Percentiles rank a stretch among this genome's conserved stretches.
phyloP scores from a whole-genome alignment of 2,113 vertebrate genomes.

The Otocyon megalotis region DNA sequence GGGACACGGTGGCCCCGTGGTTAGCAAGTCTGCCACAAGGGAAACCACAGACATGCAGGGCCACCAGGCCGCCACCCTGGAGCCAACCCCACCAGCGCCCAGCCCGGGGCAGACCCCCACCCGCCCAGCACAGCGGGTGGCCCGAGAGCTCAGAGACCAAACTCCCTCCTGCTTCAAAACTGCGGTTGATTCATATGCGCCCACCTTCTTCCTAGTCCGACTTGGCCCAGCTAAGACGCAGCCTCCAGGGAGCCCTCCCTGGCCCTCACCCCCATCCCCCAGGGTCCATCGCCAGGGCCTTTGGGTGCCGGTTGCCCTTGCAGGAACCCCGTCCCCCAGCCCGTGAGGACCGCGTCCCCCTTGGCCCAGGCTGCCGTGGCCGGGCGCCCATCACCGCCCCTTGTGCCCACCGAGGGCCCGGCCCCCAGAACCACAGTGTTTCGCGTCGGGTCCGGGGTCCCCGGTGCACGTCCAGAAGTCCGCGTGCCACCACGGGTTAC shows the following conservation, averaged over 20 bases:
- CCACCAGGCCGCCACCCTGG: no score
- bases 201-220: neutral
- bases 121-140: neutral
- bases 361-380: neutral
- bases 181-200: accelerated
- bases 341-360: neutral
- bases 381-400: neutral
- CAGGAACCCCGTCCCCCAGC: accelerated
- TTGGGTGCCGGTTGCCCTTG: neutral
- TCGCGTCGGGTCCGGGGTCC: neutral
- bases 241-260: neutral
- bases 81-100: accelerated
- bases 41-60: neutral
- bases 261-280: neutral
- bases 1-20: no score
- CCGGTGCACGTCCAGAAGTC: accelerated
- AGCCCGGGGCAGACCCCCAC: neutral
- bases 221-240: neutral
- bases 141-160: neutral
- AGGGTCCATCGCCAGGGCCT: neutral
- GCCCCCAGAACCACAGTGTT: neutral
- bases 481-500: neutral
- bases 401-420: neutral
- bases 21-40: accelerated
- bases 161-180: neutral